phyloP scores from a whole-genome alignment of 2,797 vertebrate genomes.

The Austrolebias charrua region DNA sequence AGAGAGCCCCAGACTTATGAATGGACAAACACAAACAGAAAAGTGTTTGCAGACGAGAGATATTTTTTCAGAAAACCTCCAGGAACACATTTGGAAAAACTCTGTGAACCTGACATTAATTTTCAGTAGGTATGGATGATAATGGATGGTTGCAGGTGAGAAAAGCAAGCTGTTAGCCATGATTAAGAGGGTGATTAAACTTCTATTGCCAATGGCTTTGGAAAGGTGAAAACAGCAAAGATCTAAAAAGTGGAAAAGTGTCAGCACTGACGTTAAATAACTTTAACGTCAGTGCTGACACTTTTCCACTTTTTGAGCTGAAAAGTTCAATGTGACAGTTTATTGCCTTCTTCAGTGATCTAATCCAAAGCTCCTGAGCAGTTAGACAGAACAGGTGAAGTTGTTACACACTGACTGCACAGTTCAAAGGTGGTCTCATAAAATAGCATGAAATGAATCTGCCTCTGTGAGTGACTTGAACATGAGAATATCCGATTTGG shows the following conservation, averaged over 20 bases:
- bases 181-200: slow-evolving; percentile 70
- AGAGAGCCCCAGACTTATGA: slow-evolving; percentile 19
- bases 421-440: slow-evolving; percentile 77
- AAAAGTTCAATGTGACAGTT: slow-evolving; percentile 58
- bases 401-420: slow-evolving; percentile 55
- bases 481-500: slow-evolving; percentile 77
- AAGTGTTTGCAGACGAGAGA: slow-evolving; percentile 14
- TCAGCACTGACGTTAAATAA: slow-evolving; percentile 58
- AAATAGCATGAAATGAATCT: slow-evolving; percentile 57
- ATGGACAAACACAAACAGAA: slow-evolving; percentile 33
- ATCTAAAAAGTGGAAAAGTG: slow-evolving; percentile 63
- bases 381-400: slow-evolving; percentile 69
- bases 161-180: slow-evolving; percentile 39
- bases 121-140: slow-evolving; percentile 18
- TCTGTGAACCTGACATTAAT: slow-evolving; percentile 33
- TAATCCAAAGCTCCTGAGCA: slow-evolving; percentile 59
- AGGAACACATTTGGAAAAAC: slow-evolving; percentile 24
- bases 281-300: too few relatives aligned
- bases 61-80: slow-evolving; percentile 40
- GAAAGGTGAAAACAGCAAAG: slow-evolving; percentile 54
- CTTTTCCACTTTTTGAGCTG: too few relatives aligned
- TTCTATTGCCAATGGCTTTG: slow-evolving; percentile 58
- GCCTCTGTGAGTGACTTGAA: slow-evolving; percentile 66
- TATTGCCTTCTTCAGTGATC: slow-evolving; percentile 59
- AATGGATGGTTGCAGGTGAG: slow-evolving; percentile 54